Evolutionary conservation across 2,797 vertebrate species (phyloP), one percentile per base, ranked within the genome.

Genomic region (Liparis tanakae): DNA sequence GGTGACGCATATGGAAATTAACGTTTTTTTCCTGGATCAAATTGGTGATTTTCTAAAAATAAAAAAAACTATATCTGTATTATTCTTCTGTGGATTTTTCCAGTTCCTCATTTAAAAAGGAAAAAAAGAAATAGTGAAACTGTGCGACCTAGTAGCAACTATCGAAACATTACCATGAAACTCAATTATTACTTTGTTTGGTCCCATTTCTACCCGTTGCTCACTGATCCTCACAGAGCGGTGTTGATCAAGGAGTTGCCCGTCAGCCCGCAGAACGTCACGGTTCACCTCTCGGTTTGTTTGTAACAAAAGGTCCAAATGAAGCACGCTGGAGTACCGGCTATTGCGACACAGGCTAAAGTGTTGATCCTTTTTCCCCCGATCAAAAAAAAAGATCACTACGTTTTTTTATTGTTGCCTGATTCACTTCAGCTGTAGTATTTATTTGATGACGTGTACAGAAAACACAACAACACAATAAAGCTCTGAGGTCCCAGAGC

Each of bases 381-480:
- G 22, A 71, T 17, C 18, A 30, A 7, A 17, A 53, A 34, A n/a
- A 12, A 10, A 61, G 10, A 37, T 61, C 7, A 2, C 44, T 51
- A 10, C 10, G 4, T 10, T 50, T 51, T n/a, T 20, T 10, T 10
- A 9, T 18, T n/a, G 2, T 33, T 55, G 20, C 20, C 37, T 10
- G 18, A 36, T 48, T 46, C 60, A 9, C 53, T 25, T 48, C 70
- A 18, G 17, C 6, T 50, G 51, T 30, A 9, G 51, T 17, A 58
- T 33, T 9, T 51, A 15, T 72, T 63, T 30, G 13, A 14, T 54
- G 25, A 41, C 39, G 44, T 30, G 8, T 34, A 48, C 20, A 13
- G 43, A 59, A 60, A 41, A 48, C 65, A 53, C 51, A 51, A 20
- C 34, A 77, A 50, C 50, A 50, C n/a, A 72, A 78, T 54, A 64